Evolutionary conservation across 2,113 vertebrate species (phyloP), one percentile per base, ranked within the genome.

Genomic region (Morone chrysops): DNA sequence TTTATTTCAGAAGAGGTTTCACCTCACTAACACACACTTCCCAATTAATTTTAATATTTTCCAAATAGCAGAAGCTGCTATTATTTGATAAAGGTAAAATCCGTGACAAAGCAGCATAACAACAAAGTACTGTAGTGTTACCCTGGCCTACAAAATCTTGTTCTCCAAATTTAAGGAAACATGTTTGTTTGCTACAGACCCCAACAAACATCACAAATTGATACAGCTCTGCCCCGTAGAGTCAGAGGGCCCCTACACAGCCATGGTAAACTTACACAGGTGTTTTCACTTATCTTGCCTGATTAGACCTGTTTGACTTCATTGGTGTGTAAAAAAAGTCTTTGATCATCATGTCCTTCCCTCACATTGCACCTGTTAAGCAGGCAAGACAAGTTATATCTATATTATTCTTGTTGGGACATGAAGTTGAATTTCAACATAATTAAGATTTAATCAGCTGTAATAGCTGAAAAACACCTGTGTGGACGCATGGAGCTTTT

Each of bases 391-490:
- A 59, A n/a, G 57, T 57, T 8, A 31, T 31, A n/a, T 17, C 31
- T 25, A 8, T 8, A 18, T 14, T 56, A 56, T 84, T 66, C 7
- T 47, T 69, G 62, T 60, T 25, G 3, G 54, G 8, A 41, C 70
- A 51, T 40, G 5, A 60, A 50, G 0, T 73, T 70, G 56, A 63
- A 77, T 59, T 51, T 65, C 48, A 43, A 54, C 68, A 31, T 5
- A 10, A 5, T 22, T 18, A 82, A 31, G 36, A 31, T 31, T 47
- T 45, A 57, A 72, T 43, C 48, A 53, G 22, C 59, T 8, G 22
- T 53, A 66, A 16, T 61, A 31, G 56, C n/a, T 11, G 38, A 53
- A 51, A 79, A 82, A 67, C 70, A 75, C n/a, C 53, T 57, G 66
- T 22, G 6, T 60, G 68, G 14, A 9, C 7, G 36, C 12, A 8